Conservation (phyloP, 1,140 invertebrate species). For the Carcinoscorpius rotundicauda region DNA sequence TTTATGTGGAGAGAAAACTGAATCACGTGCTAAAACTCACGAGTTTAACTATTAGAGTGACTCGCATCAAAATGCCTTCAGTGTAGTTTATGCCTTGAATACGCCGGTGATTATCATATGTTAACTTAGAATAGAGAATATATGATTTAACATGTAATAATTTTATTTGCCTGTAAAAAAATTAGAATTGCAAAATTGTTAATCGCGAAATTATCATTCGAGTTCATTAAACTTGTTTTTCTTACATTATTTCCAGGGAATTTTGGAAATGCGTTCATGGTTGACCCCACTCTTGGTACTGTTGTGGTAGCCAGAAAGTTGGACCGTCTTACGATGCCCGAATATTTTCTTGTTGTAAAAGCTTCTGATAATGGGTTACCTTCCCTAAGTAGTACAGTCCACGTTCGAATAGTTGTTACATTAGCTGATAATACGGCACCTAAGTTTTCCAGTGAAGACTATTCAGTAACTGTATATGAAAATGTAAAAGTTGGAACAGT, state of each 20-base stretch:
- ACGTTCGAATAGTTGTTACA: conserved; percentile 54
- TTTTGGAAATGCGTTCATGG: conserved; percentile 67
- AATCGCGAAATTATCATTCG: no score
- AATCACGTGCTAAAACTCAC: no score
- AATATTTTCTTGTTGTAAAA: conserved; percentile 68
- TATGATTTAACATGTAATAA: no score
- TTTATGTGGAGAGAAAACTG: no score
- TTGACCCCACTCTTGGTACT: conserved; percentile 61
- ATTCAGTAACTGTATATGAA: conserved; percentile 68
- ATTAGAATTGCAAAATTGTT: no score
- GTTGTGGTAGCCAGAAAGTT: conserved; percentile 59
- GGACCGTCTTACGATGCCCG: conserved; percentile 49
- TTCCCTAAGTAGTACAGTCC: conserved; percentile 53
- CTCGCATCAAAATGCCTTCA: no score
- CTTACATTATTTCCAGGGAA: conserved; percentile 40
- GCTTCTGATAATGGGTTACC: conserved; percentile 66
- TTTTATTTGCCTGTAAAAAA: no score
- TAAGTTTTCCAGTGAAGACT: conserved; percentile 46
- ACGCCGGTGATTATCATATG: no score
- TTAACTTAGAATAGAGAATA: no score
- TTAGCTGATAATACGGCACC: conserved; percentile 47
- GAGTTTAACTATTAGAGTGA: no score
- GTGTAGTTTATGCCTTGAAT: no score
- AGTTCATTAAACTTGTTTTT: background rate
- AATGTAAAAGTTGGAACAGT: conserved; percentile 62